Conservation (phyloP, 1,140 invertebrate species). For the Drosophila seguyi region DNA sequence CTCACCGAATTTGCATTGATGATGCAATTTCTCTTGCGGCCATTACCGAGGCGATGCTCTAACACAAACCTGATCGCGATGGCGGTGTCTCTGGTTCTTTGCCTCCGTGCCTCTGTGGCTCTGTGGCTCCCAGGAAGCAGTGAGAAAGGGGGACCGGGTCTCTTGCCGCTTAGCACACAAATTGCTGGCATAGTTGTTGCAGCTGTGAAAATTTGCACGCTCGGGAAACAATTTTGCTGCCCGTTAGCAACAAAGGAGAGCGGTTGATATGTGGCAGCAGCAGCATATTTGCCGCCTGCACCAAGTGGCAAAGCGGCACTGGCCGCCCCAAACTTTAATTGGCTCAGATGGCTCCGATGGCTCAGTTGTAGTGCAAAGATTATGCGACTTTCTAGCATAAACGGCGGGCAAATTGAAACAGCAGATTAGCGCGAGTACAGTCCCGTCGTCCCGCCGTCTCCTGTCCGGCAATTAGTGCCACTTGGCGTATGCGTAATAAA, state of each 20-base stretch:
- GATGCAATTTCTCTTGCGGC: slow-evolving; percentile 70
- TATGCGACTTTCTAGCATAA: slow-evolving; percentile 67
- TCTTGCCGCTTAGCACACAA: slow-evolving; percentile 63
- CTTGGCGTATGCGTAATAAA: slow-evolving; percentile 78
- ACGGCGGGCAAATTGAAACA: slow-evolving; percentile 39
- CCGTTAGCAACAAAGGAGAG: slow-evolving; percentile 65
- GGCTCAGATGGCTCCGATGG: slow-evolving; percentile 41
- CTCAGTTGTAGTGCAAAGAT: slow-evolving; percentile 58
- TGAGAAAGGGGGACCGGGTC: not conserved
- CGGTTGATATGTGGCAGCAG: slow-evolving; percentile 61
- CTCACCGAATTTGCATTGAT: slow-evolving; percentile 77
- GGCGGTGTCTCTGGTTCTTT: slow-evolving; percentile 17
- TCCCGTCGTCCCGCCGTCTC: slow-evolving; percentile 3
- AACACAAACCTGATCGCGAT: slow-evolving; percentile 30
- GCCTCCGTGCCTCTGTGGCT: slow-evolving; percentile 48
- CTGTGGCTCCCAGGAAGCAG: slow-evolving; percentile 46
- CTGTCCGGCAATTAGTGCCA: slow-evolving; percentile 66
- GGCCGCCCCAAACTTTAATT: slow-evolving; percentile 69
- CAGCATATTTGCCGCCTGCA: slow-evolving; percentile 70
- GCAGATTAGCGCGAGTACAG: slow-evolving; percentile 58
- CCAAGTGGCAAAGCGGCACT: slow-evolving; percentile 41
- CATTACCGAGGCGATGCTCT: slow-evolving; percentile 36
- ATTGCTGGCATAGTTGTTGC: slow-evolving; percentile 78
- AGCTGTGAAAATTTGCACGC: slow-evolving; percentile 83
- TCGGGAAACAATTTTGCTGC: slow-evolving; percentile 78